phyloP scores from a whole-genome alignment of 2,888 invertebrate genomes.

The Yponomeuta sedellus region DNA sequence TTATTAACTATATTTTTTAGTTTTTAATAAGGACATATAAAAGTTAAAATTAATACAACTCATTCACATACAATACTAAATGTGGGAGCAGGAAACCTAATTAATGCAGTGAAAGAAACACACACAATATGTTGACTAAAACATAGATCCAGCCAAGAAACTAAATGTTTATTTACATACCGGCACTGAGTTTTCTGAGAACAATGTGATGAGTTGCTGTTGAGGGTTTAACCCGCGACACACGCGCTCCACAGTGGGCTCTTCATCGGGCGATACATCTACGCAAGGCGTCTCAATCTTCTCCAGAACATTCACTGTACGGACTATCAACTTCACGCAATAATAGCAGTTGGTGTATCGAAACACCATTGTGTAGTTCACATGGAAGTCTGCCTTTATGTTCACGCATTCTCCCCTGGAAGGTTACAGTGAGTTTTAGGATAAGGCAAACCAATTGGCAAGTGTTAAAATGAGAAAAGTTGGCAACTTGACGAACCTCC shows the following conservation, averaged over 20 bases:
- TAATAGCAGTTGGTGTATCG: constrained; percentile 83
- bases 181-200: constrained; percentile 92
- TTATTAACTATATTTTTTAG: no score
- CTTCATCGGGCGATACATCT: constrained; percentile 77
- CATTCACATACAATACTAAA: no score
- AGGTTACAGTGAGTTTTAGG: constrained; percentile 19
- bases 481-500: constrained; percentile 46
- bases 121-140: no score
- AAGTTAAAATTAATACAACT: no score
- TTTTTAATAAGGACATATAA: no score
- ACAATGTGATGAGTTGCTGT: constrained; percentile 89
- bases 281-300: constrained; percentile 92
- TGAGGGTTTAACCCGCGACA: constrained; percentile 85
- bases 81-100: no score
- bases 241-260: constrained; percentile 85
- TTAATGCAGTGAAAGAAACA: no score
- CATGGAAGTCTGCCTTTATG: constrained; percentile 83
- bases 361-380: constrained; percentile 92
- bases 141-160: no score
- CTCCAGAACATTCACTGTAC: constrained; percentile 92
- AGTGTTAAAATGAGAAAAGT: background rate
- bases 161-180: constrained; percentile 41
- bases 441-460: background rate
- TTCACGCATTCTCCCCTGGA: constrained; percentile 83
- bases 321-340: constrained; percentile 88